These are phyloP conservation scores for Chrysotoxum bicinctum DNA, from an alignment of 2,888 invertebrate genomes.

Conservation along the genomic window DNA sequence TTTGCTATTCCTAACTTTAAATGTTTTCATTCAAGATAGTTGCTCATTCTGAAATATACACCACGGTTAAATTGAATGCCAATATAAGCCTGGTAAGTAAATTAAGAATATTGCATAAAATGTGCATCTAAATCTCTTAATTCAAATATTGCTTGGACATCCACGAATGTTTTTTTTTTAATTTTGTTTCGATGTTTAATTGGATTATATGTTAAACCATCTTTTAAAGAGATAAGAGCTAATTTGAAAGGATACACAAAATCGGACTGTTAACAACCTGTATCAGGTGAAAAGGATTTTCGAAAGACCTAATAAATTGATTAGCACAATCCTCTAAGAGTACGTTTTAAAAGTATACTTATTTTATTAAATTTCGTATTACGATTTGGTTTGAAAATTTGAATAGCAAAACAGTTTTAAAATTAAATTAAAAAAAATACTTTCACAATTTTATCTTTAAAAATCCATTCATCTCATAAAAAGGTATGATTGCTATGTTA, in stretches of 20 bases:
- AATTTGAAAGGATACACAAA: conserved; percentile 38
- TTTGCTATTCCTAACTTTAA: too few relatives aligned
- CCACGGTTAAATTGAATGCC: background rate
- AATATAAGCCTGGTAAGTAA: conserved; percentile 47
- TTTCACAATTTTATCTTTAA: conserved; percentile 10
- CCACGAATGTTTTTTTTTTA: conserved; percentile 43
- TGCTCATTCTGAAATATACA: too few relatives aligned
- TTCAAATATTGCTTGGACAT: conserved; percentile 54
- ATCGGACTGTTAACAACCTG: conserved; percentile 61
- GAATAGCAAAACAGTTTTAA: background rate
- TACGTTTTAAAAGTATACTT: background rate
- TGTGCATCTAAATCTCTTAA: conserved; percentile 22
- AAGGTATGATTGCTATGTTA: conserved; percentile 31
- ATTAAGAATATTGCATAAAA: background rate
- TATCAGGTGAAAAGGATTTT: conserved; percentile 68
- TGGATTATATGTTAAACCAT: conserved; percentile 21
- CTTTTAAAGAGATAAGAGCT: conserved; percentile 9
- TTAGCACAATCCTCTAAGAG: conserved; percentile 7
- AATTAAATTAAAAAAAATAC: background rate
- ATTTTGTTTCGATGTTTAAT: background rate
- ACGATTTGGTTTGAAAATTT: background rate
- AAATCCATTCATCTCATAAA: conserved; percentile 68
- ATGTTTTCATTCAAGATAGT: too few relatives aligned
- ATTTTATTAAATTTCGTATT: background rate
- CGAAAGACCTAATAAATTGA: conserved; percentile 37